Evolutionary conservation across 2,113 vertebrate genomes (phyloP), one percentile per base, ranked within the genome.

Genomic region (Bothrops jararaca): DNA sequence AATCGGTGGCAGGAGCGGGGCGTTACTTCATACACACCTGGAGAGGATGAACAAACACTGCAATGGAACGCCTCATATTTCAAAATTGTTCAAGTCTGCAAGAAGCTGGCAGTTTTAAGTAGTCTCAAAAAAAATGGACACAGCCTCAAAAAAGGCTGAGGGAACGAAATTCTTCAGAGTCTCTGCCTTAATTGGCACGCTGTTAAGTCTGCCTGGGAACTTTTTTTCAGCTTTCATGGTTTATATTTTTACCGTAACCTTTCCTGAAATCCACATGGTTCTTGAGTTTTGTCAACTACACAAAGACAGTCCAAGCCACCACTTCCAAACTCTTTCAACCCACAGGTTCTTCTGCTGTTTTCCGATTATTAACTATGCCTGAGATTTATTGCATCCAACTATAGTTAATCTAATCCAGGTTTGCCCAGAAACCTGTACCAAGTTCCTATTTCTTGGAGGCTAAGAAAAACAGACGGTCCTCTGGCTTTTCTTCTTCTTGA

Each of bases 1-100:
- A 99, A 99, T 93, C 99, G 98, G 96, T 99, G 99, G 97, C 99
- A 99, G 95, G 99, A 99, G 85, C 98, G 99, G 2, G 99, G 99
- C 86, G 99, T 99, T 96, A 99, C 99, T 97, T 99, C 99, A 96
- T 99, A 99, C 89, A 99, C 98, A 93, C 99, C 99, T 99, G 95
- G 23, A 92, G 92, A 93, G 60, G 29, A 92, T 86, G 1, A 96
- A 95, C 86, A 94, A 56, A 95, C 60, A 94, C 85, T 60, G 20
- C 13, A 29, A 13, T 39, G 42, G n/a, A 48, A 69, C 8, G 8
- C 45, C 69, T 88, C 8, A 0, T 12, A 54, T 58, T 91, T 9
- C 4, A 50, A 90, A n/a, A 69, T 3, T 0, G 5, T 80, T 39
- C 15, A 39, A 80, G n/a, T 15, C 15, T 0, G 5, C 2, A 4